Percentiles rank a stretch among this genome's conserved stretches.
These are phyloP conservation scores for Percina caprodes DNA, from an alignment of 2,113 vertebrate genomes.

Conservation along the genomic window DNA sequence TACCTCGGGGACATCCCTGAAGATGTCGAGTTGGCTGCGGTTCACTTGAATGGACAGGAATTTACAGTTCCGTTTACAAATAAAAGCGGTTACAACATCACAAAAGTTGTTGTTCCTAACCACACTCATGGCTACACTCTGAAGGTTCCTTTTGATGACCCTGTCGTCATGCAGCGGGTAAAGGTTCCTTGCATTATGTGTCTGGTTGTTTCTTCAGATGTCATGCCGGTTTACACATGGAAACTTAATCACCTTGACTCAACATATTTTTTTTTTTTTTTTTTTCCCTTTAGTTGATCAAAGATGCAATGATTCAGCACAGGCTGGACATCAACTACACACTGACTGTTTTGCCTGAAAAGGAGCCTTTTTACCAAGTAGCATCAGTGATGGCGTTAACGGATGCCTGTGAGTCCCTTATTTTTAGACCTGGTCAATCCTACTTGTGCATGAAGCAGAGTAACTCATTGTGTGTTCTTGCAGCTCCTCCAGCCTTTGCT, in stretches of 20 bases:
- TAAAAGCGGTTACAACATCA: not conserved
- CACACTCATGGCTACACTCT: conserved; percentile 63
- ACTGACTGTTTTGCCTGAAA: too few relatives aligned
- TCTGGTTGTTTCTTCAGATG: not conserved
- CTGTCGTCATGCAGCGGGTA: conserved; percentile 56
- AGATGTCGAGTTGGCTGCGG: conserved; percentile 58
- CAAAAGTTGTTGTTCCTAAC: conserved; percentile 35
- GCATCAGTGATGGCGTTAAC: too few relatives aligned
- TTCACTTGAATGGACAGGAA: conserved; percentile 61
- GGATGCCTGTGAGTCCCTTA: too few relatives aligned
- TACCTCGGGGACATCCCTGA: conserved; percentile 72
- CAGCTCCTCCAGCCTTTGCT: too few relatives aligned
- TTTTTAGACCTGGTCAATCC: too few relatives aligned
- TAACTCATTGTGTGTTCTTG: too few relatives aligned
- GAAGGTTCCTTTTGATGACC: conserved; percentile 66
- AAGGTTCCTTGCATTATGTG: not conserved
- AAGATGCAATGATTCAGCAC: too few relatives aligned
- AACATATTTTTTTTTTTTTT: not conserved
- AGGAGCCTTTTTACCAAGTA: too few relatives aligned
- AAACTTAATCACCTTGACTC: not conserved
- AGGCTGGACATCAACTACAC: too few relatives aligned
- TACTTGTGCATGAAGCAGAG: too few relatives aligned
- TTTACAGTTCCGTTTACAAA: not conserved
- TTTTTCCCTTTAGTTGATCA: not conserved
- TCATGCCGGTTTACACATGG: conserved; percentile 10